phyloP scores from a whole-genome alignment of 2,888 invertebrate genomes.

The Cylindroiulus punctatus region DNA sequence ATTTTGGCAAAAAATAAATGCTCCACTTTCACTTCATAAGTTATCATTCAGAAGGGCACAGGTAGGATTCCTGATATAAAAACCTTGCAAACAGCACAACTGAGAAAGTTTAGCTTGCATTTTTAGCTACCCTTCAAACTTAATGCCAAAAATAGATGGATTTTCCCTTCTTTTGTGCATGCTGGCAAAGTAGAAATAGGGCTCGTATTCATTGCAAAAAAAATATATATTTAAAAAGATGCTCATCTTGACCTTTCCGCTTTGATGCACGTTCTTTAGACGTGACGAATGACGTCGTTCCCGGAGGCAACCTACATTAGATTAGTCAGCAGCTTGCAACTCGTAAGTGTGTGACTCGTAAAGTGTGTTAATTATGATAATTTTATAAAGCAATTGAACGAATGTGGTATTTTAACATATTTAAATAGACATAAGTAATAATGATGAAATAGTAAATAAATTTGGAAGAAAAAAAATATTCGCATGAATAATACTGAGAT shows the following conservation, averaged over 20 bases:
- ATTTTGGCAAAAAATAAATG: background rate
- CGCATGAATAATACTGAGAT: no score
- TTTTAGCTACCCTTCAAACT: slow-evolving; percentile 11
- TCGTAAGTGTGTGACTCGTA: background rate
- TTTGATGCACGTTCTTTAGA: background rate
- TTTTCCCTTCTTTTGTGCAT: background rate
- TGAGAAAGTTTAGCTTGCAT: background rate
- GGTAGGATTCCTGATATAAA: background rate
- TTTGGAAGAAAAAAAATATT: no score
- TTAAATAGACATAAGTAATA: no score
- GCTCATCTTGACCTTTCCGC: slow-evolving; percentile 7
- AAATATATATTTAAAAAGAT: background rate
- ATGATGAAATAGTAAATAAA: no score
- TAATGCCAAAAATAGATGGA: slow-evolving; percentile 25
- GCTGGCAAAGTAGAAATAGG: background rate
- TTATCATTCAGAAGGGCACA: no score
- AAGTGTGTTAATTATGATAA: background rate
- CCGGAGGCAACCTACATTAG: background rate
- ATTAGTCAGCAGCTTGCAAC: background rate
- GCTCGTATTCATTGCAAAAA: background rate
- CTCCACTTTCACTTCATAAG: no score
- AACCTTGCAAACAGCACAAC: background rate
- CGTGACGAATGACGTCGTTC: background rate
- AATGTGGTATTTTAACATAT: no score
- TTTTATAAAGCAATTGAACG: no score